These are phyloP conservation scores for Trogon surrucura DNA, from an alignment of 2,113 vertebrate genomes.

Conservation along the genomic window DNA sequence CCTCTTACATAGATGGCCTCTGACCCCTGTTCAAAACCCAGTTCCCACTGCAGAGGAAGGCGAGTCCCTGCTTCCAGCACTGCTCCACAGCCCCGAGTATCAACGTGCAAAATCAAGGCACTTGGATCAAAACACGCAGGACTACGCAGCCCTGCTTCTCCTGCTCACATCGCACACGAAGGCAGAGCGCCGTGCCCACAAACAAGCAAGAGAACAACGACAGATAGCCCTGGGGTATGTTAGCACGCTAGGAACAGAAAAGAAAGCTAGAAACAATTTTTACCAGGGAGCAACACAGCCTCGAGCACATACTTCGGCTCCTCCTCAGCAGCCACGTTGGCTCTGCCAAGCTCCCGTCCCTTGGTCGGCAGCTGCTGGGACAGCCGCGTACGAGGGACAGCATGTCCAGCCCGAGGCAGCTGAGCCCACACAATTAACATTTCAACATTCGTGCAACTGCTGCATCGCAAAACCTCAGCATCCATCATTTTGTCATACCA, in stretches of 20 bases:
- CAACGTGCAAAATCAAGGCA: background rate
- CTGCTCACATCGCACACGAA: background rate
- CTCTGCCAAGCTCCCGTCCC: background rate
- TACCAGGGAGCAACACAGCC: background rate
- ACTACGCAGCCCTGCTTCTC: background rate
- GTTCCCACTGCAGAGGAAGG: background rate
- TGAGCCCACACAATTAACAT: slow-evolving; percentile 40
- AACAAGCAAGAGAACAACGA: background rate
- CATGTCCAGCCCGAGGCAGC: slow-evolving; percentile 1
- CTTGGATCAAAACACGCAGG: background rate
- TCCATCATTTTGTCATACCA: slow-evolving; percentile 36
- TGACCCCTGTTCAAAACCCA: background rate
- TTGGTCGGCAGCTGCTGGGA: background rate
- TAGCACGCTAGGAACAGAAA: fast-evolving
- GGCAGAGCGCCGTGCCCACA: background rate
- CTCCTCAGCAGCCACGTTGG: background rate
- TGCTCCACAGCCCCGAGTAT: fast-evolving
- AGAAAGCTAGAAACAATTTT: background rate
- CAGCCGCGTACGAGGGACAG: background rate
- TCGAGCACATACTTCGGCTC: background rate
- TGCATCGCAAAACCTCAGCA: slow-evolving; percentile 53
- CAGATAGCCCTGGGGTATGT: fast-evolving
- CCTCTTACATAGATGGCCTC: background rate
- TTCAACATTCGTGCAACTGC: slow-evolving; percentile 16
- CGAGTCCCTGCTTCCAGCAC: background rate